Conservation (phyloP, 53 echinoderm and acorn worm genomes). For the Luidia sarsii region DNA sequence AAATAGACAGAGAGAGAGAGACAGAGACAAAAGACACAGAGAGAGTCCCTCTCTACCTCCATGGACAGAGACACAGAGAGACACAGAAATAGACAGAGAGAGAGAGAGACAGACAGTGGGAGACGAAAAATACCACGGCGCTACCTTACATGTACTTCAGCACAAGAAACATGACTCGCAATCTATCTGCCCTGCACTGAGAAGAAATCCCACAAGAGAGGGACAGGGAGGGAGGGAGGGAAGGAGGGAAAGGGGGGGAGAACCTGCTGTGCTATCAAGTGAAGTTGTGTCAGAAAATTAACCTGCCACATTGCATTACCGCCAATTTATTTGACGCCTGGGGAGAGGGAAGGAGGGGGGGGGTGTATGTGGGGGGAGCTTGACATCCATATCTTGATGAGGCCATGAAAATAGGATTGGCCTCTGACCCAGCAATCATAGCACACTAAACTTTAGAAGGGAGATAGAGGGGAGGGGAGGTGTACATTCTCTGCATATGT, state of each 20-base stretch:
- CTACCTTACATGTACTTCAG: neutral
- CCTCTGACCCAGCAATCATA: neutral
- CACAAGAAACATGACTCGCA: conserved; percentile 40
- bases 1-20: too few relatives aligned
- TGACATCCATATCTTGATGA: conserved; percentile 11
- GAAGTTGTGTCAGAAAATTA: conserved; percentile 62
- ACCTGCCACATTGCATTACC: conserved; percentile 53
- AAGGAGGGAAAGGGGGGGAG: neutral
- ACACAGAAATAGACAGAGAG: neutral
- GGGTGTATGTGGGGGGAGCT: neutral
- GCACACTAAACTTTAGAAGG: too few relatives aligned
- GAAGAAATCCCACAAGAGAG: conserved; percentile 4
- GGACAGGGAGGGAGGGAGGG: neutral
- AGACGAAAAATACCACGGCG: too few relatives aligned
- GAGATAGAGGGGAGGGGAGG: too few relatives aligned
- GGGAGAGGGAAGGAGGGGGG: neutral
- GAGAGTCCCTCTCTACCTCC: too few relatives aligned
- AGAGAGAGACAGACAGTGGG: neutral
- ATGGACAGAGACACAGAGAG: too few relatives aligned
- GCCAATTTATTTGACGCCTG: conserved; percentile 46
- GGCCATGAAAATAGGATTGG: neutral
- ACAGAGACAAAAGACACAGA: too few relatives aligned
- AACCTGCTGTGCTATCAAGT: conserved; percentile 32
- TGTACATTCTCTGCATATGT: too few relatives aligned
- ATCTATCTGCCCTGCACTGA: conserved; percentile 28